Base-by-base conservation (phyloP, 2,797 vertebrate genomes). In the Chelon auratus region DNA sequence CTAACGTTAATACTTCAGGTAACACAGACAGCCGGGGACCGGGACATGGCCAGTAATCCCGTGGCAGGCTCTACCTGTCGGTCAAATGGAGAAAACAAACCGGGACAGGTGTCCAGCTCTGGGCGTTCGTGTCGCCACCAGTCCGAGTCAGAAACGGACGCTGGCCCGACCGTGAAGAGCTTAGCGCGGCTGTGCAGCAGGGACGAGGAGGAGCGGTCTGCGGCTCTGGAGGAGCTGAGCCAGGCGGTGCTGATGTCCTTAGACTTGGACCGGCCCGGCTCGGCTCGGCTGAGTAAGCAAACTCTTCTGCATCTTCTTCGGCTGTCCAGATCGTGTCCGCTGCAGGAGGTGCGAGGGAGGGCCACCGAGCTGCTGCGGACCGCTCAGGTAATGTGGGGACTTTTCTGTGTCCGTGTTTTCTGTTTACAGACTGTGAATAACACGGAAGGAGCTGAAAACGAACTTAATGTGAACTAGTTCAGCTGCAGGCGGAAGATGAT, bases 291-390 rank as follows among this genome's bases (percentile, higher is more conserved):
- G 9, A 72, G 83, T 11, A 85, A 82, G 55, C 70, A 83, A 36
- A 92, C 90, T 4, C 89, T 95, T 0, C 80, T 94, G 13, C 88
- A 87, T 8, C 81, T 95, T 45, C 91, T 95, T 0, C 82, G 88
- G 12, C 50, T 95, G 56, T 91, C 93, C n/a, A 68, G 11, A 5
- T 92, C 89, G 1, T 94, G 93, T 52, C 94, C 94, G 1, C 68
- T 94, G 43, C 61, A 42, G 56, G 91, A 93, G 60, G 89, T 94
- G 0, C 88, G 88, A 2, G 65, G 13, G 24, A 88, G 62, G 39
- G 90, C 91, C 0, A 62, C 65, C 4, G 86, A 92, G 62, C 85
- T 95, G 56, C 88, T 95, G 30, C 81, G 84, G 17, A 78, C 77
- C 0, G 92, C 89, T 20, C 87, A 93, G 94, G 94, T 95, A 85